phyloP scores from a whole-genome alignment of 2,113 vertebrate species.

The Brachypodius melanocephalos region DNA sequence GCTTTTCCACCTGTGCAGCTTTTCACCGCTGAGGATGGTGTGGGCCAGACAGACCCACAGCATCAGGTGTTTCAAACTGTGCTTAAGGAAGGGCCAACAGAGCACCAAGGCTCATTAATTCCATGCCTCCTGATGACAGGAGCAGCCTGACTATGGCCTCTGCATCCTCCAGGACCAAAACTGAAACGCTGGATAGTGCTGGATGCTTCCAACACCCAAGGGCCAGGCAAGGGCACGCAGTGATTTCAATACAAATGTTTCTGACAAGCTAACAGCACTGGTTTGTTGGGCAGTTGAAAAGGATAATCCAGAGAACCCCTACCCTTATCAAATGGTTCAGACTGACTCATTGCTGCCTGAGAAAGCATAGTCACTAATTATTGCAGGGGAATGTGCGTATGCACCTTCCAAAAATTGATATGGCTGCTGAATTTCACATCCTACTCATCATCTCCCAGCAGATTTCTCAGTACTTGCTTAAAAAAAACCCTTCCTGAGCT shows the following conservation, averaged over 20 bases:
- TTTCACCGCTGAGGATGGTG: not conserved
- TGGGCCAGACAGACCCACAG: accelerated
- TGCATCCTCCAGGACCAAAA: not conserved
- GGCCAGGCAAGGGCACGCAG: not conserved
- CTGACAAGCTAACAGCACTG: not conserved
- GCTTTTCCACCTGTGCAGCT: not conserved
- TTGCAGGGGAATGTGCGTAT: conserved; percentile 2
- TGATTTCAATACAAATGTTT: not conserved
- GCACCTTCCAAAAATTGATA: conserved; percentile 11
- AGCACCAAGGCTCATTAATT: not conserved
- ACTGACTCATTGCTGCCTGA: conserved; percentile 40
- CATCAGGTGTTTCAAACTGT: not conserved
- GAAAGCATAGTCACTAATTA: conserved; percentile 32
- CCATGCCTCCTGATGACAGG: not conserved
- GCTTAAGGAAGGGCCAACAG: not conserved
- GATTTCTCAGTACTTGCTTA: not conserved
- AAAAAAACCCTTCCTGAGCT: not conserved
- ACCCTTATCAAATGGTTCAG: not conserved
- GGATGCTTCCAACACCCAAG: not conserved
- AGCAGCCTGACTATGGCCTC: not conserved
- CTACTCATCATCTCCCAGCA: conserved; percentile 31
- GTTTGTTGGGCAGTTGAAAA: not conserved
- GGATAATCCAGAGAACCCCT: not conserved
- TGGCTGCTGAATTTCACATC: conserved; percentile 49
- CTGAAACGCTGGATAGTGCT: not conserved